Evolutionary conservation across 2,888 invertebrate species (phyloP).

Genomic region (Brachynemurus nebulosus): DNA sequence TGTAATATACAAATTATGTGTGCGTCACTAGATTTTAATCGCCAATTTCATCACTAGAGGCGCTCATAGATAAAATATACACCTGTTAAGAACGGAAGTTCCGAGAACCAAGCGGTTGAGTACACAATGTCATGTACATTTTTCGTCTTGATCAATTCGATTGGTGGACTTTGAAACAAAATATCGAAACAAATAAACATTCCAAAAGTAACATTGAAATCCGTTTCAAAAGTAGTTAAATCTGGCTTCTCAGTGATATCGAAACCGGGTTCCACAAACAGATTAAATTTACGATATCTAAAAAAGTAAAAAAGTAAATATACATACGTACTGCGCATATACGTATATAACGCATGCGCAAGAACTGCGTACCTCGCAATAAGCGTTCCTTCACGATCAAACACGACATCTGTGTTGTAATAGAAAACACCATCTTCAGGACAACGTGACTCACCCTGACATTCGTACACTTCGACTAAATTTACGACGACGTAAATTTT

Average conservation of each 20-base stretch:
- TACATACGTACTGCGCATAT: background rate
- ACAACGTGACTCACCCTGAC: constrained; percentile 23
- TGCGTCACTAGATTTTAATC: too few relatives aligned
- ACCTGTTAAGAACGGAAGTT: constrained; percentile 37
- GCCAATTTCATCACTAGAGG: too few relatives aligned
- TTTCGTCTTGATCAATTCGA: constrained; percentile 28
- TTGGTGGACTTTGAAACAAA: constrained; percentile 33
- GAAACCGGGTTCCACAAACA: constrained; percentile 32
- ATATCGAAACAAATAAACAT: constrained; percentile 42
- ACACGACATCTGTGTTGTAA: constrained; percentile 40
- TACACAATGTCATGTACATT: constrained; percentile 34
- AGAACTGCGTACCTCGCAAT: constrained; percentile 36
- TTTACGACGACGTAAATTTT: constrained; percentile 12
- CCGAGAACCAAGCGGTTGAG: constrained; percentile 40
- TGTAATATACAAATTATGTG: too few relatives aligned
- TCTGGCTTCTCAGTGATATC: constrained; percentile 25
- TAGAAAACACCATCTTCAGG: constrained; percentile 23
- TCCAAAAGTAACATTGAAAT: constrained; percentile 39
- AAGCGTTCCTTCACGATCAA: constrained; percentile 36
- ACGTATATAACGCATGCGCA: too few relatives aligned
- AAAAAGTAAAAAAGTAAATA: too few relatives aligned
- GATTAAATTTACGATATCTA: constrained; percentile 35
- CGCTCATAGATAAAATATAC: too few relatives aligned
- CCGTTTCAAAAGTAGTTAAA: constrained; percentile 32
- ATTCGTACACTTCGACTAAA: constrained; percentile 17